These are phyloP conservation scores for Andrena chrysosceles DNA, from an alignment of 2,888 invertebrate species.

Conservation along the genomic window DNA sequence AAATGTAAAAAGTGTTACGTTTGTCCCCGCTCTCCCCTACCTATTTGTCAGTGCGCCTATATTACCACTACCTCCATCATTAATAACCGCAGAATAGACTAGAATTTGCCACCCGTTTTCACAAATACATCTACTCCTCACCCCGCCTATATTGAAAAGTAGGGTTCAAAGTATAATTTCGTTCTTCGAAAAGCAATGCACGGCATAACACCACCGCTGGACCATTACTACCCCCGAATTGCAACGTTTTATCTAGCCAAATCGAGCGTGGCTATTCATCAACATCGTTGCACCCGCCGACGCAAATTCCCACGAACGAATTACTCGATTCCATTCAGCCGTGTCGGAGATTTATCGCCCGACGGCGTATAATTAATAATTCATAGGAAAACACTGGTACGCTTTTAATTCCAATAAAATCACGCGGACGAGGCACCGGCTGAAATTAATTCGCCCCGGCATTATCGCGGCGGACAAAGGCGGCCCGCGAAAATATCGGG, in stretches of 20 bases:
- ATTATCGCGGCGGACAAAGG: constrained; percentile 1
- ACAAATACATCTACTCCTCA: no score
- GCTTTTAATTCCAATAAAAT: constrained; percentile 28
- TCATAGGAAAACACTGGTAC: constrained; percentile 54
- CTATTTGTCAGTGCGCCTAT: no score
- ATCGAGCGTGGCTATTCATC: constrained; percentile 17
- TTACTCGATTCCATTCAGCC: constrained; percentile 44
- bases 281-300: constrained; percentile 19
- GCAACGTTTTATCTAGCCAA: constrained; percentile 26
- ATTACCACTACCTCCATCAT: no score
- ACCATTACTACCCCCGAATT: constrained; percentile 12
- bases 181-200: neutral
- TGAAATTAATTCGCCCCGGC: constrained; percentile 49
- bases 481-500: neutral
- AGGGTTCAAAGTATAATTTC: neutral
- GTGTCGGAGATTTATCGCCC: constrained; percentile 5
- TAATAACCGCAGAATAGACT: no score
- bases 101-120: no score
- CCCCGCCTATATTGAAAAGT: no score
- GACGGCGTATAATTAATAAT: constrained; percentile 60
- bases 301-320: constrained; percentile 8
- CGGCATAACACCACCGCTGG: neutral
- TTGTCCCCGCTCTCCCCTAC: no score
- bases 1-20: no score
- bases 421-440: constrained; percentile 39